Evolutionary conservation across 2,113 vertebrate genomes (phyloP).

Genomic region (Microtus ochrogaster): DNA sequence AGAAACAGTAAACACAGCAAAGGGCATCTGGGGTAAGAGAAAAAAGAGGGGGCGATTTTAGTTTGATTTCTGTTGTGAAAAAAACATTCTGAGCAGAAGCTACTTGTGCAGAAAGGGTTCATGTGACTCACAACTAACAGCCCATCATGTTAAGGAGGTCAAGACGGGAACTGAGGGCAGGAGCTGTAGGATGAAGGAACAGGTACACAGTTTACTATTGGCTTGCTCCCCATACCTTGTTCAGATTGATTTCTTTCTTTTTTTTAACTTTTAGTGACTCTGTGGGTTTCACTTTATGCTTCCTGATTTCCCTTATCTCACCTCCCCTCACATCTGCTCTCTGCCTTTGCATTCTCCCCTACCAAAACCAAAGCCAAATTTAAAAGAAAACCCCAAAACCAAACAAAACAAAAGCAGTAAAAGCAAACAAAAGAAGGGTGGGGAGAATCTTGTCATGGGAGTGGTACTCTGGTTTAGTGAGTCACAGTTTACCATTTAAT

Average conservation of each 20-base stretch:
- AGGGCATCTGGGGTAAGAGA: slow-evolving; percentile 62
- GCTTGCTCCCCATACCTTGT: neutral
- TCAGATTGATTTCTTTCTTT: neutral
- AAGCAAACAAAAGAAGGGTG: neutral
- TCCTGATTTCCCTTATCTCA: neutral
- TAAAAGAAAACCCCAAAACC: neutral
- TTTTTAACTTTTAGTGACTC: neutral
- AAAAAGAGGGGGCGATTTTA: neutral
- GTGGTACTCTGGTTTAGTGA: neutral
- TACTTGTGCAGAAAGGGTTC: neutral
- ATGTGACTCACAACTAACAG: neutral
- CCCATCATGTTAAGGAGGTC: neutral
- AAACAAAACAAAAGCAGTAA: neutral
- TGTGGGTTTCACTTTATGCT: neutral
- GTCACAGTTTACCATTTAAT: neutral
- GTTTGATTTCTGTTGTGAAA: neutral
- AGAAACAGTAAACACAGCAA: slow-evolving; percentile 60
- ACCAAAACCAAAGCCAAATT: neutral
- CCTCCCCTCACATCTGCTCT: neutral
- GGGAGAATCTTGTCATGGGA: neutral
- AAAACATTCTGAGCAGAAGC: neutral
- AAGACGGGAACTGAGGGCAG: neutral
- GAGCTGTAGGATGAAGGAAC: neutral
- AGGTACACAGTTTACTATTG: neutral
- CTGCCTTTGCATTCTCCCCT: neutral